These are phyloP conservation scores for Diploptera punctata DNA, from an alignment of 2,888 invertebrate species.

Conservation along the genomic window DNA sequence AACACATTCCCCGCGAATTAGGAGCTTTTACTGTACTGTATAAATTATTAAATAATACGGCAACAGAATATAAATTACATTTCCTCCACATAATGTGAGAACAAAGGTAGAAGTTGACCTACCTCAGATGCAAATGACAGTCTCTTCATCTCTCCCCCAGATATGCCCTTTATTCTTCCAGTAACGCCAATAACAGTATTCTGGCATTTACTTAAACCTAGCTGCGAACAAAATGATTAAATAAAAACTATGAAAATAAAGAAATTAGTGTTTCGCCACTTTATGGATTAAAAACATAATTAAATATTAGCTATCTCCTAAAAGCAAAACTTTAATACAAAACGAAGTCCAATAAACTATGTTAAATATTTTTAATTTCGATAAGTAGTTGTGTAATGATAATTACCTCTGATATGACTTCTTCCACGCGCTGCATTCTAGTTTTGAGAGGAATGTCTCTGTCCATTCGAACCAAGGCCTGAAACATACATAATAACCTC, in stretches of 20 bases:
- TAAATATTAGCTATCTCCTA: too few relatives aligned
- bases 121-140: constrained; percentile 95
- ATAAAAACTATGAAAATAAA: not conserved
- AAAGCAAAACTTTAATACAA: not conserved
- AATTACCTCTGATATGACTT: constrained; percentile 85
- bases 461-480: constrained; percentile 88
- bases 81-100: too few relatives aligned
- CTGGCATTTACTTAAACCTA: constrained; percentile 88
- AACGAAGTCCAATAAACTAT: not conserved
- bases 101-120: constrained; percentile 37
- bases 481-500: too few relatives aligned
- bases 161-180: constrained; percentile 88
- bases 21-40: too few relatives aligned
- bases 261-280: too few relatives aligned
- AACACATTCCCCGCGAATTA: too few relatives aligned
- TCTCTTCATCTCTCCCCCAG: constrained; percentile 95
- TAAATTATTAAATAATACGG: too few relatives aligned
- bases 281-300: too few relatives aligned
- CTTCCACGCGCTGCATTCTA: constrained; percentile 80
- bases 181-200: constrained; percentile 90
- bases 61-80: not conserved
- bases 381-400: too few relatives aligned
- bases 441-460: constrained; percentile 73
- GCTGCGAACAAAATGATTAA: too few relatives aligned
- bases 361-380: too few relatives aligned